These are phyloP conservation scores for Etia nguti DNA, from an alignment of 2,113 vertebrate genomes.

Conservation along the genomic window DNA sequence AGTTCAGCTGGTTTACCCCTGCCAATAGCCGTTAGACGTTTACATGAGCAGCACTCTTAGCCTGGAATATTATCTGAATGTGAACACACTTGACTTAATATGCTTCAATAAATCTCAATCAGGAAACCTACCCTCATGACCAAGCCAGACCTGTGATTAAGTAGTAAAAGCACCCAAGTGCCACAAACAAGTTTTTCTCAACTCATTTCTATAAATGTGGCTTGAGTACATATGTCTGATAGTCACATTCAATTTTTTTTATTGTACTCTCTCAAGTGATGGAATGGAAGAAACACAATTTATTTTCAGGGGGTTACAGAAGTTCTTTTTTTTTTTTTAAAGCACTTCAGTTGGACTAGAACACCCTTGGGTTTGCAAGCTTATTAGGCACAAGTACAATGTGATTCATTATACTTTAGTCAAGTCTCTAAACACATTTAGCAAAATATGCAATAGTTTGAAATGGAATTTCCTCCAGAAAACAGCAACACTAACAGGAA, in stretches of 20 bases:
- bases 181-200: not conserved
- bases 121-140: not conserved
- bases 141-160: not conserved
- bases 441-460: not conserved
- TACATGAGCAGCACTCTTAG: not conserved
- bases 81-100: not conserved
- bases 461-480: not conserved
- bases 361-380: not conserved
- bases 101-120: not conserved
- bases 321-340: not conserved
- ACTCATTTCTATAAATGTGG: not conserved
- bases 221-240: not conserved
- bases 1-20: slow-evolving; percentile 18
- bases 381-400: not conserved
- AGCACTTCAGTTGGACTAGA: not conserved
- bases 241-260: not conserved
- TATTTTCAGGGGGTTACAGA: not conserved
- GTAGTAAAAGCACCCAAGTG: not conserved
- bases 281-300: not conserved
- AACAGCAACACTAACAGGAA: not conserved
- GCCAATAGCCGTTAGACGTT: slow-evolving; percentile 23
- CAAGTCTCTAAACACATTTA: not conserved
- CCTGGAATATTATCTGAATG: not conserved
- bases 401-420: not conserved
- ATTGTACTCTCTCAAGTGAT: not conserved